Percentiles rank a stretch among this genome's conserved stretches.
phyloP scores from a whole-genome alignment of 2,888 invertebrate species.

The Leuctra nigra region DNA sequence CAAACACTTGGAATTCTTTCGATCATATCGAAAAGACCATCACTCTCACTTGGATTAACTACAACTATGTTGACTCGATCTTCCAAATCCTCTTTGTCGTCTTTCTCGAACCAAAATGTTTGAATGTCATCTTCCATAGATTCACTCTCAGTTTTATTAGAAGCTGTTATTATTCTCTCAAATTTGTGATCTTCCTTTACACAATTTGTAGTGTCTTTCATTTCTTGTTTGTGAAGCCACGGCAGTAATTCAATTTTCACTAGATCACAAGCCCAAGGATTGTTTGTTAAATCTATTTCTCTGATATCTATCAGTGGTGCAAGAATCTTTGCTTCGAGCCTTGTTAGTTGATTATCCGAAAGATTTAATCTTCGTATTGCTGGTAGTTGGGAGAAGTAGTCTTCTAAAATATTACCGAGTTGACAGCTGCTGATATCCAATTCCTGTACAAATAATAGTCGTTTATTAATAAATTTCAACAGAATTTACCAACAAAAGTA shows the following conservation, averaged over 20 bases:
- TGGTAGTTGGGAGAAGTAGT: slow-evolving; percentile 48
- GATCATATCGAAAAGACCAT: neutral
- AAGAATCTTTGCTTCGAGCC: slow-evolving; percentile 45
- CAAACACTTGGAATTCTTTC: slow-evolving; percentile 23
- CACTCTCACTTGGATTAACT: too few relatives aligned
- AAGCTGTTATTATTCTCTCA: slow-evolving; percentile 48
- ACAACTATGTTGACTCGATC: slow-evolving; percentile 28
- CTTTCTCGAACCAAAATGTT: slow-evolving; percentile 15
- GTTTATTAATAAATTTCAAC: too few relatives aligned
- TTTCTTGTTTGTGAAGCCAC: slow-evolving; percentile 42
- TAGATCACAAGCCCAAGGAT: slow-evolving; percentile 50
- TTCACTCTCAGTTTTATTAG: slow-evolving; percentile 30
- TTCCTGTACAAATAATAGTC: slow-evolving; percentile 43
- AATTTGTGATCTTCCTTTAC: slow-evolving; percentile 42
- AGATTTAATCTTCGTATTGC: slow-evolving; percentile 51
- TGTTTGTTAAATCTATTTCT: slow-evolving; percentile 47
- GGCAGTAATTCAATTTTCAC: slow-evolving; percentile 42
- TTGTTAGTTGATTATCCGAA: slow-evolving; percentile 53
- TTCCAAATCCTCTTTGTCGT: slow-evolving; percentile 31
- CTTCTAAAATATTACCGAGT: slow-evolving; percentile 47
- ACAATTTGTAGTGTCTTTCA: slow-evolving; percentile 46
- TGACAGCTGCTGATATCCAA: slow-evolving; percentile 53
- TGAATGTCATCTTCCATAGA: slow-evolving; percentile 11
- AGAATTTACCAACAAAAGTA: too few relatives aligned
- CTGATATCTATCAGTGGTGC: slow-evolving; percentile 45